phyloP scores from a whole-genome alignment of 2,113 vertebrate species.

The Chionodraco myersi region DNA sequence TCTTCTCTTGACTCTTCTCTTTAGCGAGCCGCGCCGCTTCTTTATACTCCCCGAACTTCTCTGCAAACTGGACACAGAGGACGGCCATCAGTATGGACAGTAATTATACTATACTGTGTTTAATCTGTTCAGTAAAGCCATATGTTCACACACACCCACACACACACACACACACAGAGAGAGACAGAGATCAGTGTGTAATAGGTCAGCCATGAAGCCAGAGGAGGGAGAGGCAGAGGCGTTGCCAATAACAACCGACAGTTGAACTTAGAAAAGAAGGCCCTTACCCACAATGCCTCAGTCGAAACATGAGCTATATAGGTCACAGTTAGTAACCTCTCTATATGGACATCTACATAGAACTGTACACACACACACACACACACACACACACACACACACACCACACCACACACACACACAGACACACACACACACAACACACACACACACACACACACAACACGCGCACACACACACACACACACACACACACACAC shows the following conservation, averaged over 20 bases:
- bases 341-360: background rate
- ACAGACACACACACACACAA: background rate
- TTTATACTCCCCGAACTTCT: constrained; percentile 99
- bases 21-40: constrained; percentile 96
- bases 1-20: constrained; percentile 98
- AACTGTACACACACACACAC: background rate
- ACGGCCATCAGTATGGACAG: constrained; percentile 23
- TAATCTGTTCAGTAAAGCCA: constrained; percentile 48
- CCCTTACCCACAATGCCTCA: constrained; percentile 52
- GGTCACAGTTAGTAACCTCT: constrained; percentile 51
- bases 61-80: constrained; percentile 90
- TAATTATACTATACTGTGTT: constrained; percentile 30
- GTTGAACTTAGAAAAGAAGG: constrained; percentile 45
- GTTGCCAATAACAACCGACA: constrained; percentile 46
- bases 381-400: background rate
- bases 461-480: no score
- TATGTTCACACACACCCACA: constrained; percentile 28
- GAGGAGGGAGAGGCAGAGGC: constrained; percentile 18
- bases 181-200: constrained; percentile 39
- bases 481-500: background rate
- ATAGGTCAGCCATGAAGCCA: constrained; percentile 33
- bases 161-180: constrained; percentile 26
- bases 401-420: background rate
- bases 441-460: background rate
- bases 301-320: constrained; percentile 64